Base-by-base conservation (phyloP, 2,797 vertebrate species). In the Phrynocephalus vlangalii region DNA sequence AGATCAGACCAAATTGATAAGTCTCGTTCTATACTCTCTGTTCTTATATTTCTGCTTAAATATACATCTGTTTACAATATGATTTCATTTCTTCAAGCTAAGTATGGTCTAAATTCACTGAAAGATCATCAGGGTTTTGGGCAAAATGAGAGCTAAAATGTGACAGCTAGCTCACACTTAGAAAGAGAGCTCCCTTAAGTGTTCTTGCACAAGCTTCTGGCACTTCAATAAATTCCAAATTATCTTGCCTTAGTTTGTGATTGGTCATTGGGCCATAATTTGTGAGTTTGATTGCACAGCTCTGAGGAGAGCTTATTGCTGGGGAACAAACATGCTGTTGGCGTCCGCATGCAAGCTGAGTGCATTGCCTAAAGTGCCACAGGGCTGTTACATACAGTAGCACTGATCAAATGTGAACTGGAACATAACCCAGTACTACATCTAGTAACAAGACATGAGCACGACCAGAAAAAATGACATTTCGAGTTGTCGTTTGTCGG, bases 1-100 rank as follows among this genome's bases (percentile, higher is more conserved):
- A 81, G 66, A 78, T 79, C 50, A 83, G 63, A 63, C 44, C 66
- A 44, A 44, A 68, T 30, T 68, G 33, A 10, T 79, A 88, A 73
- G 22, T 56, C 52, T 56, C 9, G 2, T 56, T 56, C 52, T 56
- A 56, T 56, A 56, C 52, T 13, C 2, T 56, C 52, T 56, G 52
- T 56, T 56, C 13, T 13, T 56, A 56, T 56, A 13, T 56, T 15
- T 56, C 52, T 56, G 30, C 68, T 83, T 68, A 87, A 66, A 78
- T 78, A n/a, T 33, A n/a, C 30, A 83, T 52, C 33, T 50, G n/a
- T 48, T 52, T 82, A 26, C n/a, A 56, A 30, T 56, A 71, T 6
- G 1, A 72, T 78, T 84, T 84, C 22, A 73, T 71, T 84, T 80
- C 75, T n/a, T 4, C 22, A 75, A 22, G 20, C 38, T 81, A 56